A percentile compares a stretch with the other conserved stretches of the same genome.
Evolutionary conservation across 1,140 invertebrate species (phyloP).

Genomic region (Gerris buenoi): DNA sequence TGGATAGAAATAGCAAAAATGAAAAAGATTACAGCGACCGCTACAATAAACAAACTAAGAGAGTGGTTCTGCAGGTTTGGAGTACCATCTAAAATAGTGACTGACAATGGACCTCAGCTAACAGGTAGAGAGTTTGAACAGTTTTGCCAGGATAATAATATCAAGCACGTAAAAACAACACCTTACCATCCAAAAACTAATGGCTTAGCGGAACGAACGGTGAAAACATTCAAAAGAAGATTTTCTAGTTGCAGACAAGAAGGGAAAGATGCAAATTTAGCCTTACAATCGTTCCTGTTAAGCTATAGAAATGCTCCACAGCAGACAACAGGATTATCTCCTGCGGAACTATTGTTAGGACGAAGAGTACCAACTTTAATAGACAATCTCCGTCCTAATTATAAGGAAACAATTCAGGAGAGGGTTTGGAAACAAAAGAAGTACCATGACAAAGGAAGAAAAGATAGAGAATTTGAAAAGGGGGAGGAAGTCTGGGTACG

Average conservation of each 20-base stretch:
- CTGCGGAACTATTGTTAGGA: conserved; percentile 7
- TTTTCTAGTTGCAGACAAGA: not conserved
- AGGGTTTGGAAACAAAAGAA: not conserved
- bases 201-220: not conserved
- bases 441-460: not conserved
- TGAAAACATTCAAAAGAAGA: not conserved
- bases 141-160: not conserved
- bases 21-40: not conserved
- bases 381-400: conserved; percentile 4
- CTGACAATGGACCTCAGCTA: not conserved
- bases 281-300: conserved; percentile 7
- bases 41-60: not conserved
- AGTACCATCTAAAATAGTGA: not conserved
- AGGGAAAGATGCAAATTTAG: conserved; percentile 2
- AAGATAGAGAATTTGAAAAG: conserved; percentile 1
- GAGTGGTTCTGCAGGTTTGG: not conserved
- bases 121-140: not conserved
- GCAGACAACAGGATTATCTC: conserved; percentile 8
- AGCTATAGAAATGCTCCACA: conserved; percentile 9
- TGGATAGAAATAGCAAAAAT: not conserved
- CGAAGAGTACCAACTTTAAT: not conserved
- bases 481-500: not conserved
- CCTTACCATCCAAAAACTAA: not conserved
- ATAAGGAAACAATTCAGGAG: conserved; percentile 1
- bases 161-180: not conserved